These are phyloP conservation scores for Adela reaumurella DNA, from an alignment of 2,888 invertebrate genomes.

Conservation along the genomic window DNA sequence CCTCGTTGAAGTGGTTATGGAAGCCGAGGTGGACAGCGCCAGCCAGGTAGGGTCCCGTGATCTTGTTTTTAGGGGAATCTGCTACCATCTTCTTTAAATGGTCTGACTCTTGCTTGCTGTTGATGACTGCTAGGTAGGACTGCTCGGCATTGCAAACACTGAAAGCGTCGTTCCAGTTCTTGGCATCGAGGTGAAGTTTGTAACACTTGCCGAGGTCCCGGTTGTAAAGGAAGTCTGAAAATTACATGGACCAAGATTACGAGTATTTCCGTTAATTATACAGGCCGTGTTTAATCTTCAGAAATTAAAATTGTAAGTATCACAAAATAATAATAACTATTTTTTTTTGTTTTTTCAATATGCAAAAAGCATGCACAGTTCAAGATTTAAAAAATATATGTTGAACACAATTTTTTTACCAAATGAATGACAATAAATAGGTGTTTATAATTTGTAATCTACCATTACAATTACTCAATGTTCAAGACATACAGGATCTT, in stretches of 20 bases:
- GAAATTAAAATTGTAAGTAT: too few relatives aligned
- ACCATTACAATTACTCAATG: too few relatives aligned
- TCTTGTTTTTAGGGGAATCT: slow-evolving; percentile 1
- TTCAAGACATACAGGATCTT: too few relatives aligned
- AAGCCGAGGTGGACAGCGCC: slow-evolving; percentile 4
- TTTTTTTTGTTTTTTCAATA: background rate
- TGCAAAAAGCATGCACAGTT: too few relatives aligned
- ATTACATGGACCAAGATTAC: too few relatives aligned
- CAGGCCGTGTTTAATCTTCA: too few relatives aligned
- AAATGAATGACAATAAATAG: too few relatives aligned
- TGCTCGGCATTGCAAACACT: slow-evolving; percentile 7
- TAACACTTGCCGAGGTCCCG: slow-evolving; percentile 4
- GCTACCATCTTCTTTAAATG: slow-evolving; percentile 1
- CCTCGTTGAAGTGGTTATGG: slow-evolving; percentile 6
- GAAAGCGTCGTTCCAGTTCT: slow-evolving; percentile 8
- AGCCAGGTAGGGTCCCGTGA: slow-evolving; percentile 3
- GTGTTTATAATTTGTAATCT: too few relatives aligned
- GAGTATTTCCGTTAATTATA: background rate
- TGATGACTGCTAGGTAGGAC: slow-evolving; percentile 6
- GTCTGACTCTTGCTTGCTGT: slow-evolving; percentile 4
- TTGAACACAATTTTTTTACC: too few relatives aligned
- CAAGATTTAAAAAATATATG: too few relatives aligned
- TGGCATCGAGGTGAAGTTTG: slow-evolving; percentile 8
- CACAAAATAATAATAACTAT: background rate
- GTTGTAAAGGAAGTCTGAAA: background rate